Evolutionary conservation across 2,797 vertebrate species (phyloP), one percentile per base, ranked within the genome.

Genomic region (Syngnathus acus): DNA sequence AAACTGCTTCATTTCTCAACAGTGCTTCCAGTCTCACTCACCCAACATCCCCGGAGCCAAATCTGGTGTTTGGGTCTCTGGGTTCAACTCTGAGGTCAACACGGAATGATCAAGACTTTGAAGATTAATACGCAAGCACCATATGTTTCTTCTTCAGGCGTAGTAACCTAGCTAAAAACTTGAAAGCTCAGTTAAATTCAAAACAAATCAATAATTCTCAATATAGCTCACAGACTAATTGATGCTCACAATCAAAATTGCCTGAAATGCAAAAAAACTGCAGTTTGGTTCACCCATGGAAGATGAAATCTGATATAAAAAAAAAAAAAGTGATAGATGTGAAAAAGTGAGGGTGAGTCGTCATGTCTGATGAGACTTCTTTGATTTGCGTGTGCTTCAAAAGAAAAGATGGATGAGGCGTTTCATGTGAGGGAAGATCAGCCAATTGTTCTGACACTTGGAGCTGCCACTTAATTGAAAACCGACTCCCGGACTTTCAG

Each of bases 391-490:
- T 81, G 76, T 79, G 75, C 78, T 75, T 72, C 48, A 47, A 68
- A 84, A 72, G 66, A 57, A 85, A 78, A 78, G 77, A 79, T 76
- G 67, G 78, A 83, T 83, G 63, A 73, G 74, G 78, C 74, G 78
- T 73, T 77, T 58, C 66, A 71, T 83, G 72, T 78, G 48, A 51
- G 43, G 69, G 58, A 54, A 50, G 70, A 64, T 65, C 73, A 43
- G 53, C 7, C 23, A 21, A 67, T 68, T 4, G 50, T 75, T 64
- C 62, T 81, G 78, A 86, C 81, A 86, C 75, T 74, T 76, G 70
- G 75, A 83, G 85, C 76, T 64, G 72, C 68, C 77, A 68, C 78
- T 76, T 76, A 80, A 88, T 87, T 87, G 89, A 87, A 91, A 92
- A 85, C 84, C 26, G 84, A 92, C 85, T 77, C 85, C 75, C 66